These are phyloP conservation scores for Camelus bactrianus DNA, from an alignment of 2,113 vertebrate genomes.

Conservation along the genomic window DNA sequence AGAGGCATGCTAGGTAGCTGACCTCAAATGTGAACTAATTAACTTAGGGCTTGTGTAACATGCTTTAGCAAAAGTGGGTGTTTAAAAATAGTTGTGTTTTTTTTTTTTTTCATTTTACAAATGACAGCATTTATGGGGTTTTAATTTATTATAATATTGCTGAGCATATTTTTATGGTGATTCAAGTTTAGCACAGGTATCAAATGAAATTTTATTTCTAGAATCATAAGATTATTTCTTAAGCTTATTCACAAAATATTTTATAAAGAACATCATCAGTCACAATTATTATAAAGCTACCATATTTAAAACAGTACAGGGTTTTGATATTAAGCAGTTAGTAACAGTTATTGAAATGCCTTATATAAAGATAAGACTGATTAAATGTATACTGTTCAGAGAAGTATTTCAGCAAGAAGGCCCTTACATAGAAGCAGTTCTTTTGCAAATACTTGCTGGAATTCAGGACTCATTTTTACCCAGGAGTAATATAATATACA, in stretches of 20 bases:
- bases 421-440: neutral
- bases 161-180: neutral
- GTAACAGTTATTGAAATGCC: neutral
- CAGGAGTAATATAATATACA: neutral
- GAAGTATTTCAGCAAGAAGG: neutral
- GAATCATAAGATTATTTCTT: neutral
- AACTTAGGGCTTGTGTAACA: constrained; percentile 14
- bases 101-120: neutral
- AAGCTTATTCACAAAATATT: constrained; percentile 34
- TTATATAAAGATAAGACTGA: neutral
- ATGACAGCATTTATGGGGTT: neutral
- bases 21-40: constrained; percentile 59
- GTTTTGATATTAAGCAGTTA: neutral
- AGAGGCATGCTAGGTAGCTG: constrained; percentile 27
- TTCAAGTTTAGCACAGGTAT: constrained; percentile 15
- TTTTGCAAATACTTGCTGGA: neutral
- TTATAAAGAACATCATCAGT: neutral
- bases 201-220: constrained; percentile 43
- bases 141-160: constrained; percentile 40
- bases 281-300: neutral
- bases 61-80: constrained; percentile 52
- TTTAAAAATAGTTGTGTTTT: constrained; percentile 60
- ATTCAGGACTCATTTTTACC: neutral
- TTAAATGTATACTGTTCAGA: neutral
- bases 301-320: neutral